phyloP scores from a whole-genome alignment of 2,113 vertebrate species.

The Plecotus auritus region DNA sequence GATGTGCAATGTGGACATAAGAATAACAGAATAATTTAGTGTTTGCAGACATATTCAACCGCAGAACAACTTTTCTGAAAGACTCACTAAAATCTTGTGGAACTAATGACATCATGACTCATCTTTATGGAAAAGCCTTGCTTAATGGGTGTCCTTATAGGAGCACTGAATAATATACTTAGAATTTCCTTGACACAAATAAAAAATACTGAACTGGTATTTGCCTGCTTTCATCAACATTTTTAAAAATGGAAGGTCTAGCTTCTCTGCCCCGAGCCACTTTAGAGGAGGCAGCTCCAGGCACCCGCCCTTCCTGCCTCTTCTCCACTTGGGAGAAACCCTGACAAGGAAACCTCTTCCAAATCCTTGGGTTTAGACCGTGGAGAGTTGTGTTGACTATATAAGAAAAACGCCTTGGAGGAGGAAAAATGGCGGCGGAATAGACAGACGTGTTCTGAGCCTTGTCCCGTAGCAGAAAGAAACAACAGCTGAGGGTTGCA shows the following conservation, averaged over 20 bases:
- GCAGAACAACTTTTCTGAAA: not conserved
- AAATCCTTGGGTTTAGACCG: not conserved
- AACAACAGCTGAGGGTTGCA: no score
- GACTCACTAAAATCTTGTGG: not conserved
- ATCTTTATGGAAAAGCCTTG: not conserved
- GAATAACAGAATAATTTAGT: not conserved
- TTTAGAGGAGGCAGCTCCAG: not conserved
- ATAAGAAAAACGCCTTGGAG: not conserved
- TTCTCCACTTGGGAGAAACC: not conserved
- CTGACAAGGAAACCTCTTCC: not conserved
- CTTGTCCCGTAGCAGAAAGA: no score
- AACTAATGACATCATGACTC: not conserved
- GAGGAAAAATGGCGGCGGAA: no score
- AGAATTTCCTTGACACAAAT: not conserved
- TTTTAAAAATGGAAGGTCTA: not conserved
- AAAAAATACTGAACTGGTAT: not conserved
- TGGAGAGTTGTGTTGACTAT: not conserved
- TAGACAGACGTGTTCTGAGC: no score
- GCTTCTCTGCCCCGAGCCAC: not conserved
- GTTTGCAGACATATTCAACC: not conserved
- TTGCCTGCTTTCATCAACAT: not conserved
- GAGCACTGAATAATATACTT: not conserved
- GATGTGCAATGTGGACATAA: not conserved
- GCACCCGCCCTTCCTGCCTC: not conserved
- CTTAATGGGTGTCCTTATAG: not conserved